Base-by-base conservation (phyloP, 1,140 invertebrate species). In the Drosophila takahashii region DNA sequence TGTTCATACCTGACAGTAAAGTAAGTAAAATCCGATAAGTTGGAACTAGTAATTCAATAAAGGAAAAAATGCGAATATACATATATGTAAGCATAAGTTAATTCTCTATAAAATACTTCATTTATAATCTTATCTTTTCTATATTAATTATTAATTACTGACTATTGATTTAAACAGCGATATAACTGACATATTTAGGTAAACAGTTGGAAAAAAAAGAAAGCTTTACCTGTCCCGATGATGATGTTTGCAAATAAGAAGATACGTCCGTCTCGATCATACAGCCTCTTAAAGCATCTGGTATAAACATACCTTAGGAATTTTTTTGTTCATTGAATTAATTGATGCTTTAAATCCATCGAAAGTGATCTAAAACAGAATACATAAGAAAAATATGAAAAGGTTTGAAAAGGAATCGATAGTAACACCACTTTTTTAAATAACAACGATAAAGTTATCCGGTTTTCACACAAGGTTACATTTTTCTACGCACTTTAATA, bases 201-300 rank as follows among this genome's bases (percentile, higher is more conserved):
- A 29, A 36, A 29, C 1, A 45, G 10, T 45, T 8, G 11, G 3
- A 44, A 45, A 22, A 11, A 6, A 6, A 32, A 92, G 18, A 10
- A 16, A 48, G 48, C 16, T 92, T 93, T 93, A 96, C 95, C 95
- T 96, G 95, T 94, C 95, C 95, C 92, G 95, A 95, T 92, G 95
- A 96, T 93, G 95, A 95, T 92, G 95, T 95, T 93, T 96, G 95
- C 90, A 96, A 95, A 93, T 96, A 96, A 90, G 95, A 95, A 91
- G 95, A 95, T 90, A 96, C 95, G 95, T 96, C 95, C 93, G 95
- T 95, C 94, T 96, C 95, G 94, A 96, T 95, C 95, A 96, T 96
- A 94, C 95, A 96, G 95, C 95, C 96, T 93, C 95, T 95, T 90
- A 96, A 93, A 84, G 95, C 94, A 90, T 96, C 95, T 92, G 95